Evolutionary conservation across 1,140 invertebrate genomes (phyloP).

Genomic region (Delia radicum): DNA sequence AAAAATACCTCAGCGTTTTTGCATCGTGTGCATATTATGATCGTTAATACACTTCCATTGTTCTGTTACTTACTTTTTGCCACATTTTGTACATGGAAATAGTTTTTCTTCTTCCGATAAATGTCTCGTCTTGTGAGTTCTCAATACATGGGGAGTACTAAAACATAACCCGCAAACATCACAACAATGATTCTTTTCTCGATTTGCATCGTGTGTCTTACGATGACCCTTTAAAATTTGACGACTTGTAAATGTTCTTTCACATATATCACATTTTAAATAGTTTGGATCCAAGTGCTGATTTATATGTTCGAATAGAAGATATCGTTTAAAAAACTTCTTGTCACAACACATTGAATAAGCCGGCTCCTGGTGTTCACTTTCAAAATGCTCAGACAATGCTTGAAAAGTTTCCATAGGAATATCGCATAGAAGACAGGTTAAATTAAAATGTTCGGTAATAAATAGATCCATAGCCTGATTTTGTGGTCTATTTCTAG

Average conservation of each 20-base stretch:
- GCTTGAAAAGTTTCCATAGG: not conserved
- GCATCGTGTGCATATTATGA: too few species aligned
- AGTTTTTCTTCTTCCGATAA: constrained; percentile 7
- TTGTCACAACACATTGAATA: constrained; percentile 1
- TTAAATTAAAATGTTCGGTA: not conserved
- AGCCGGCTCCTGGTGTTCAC: not conserved
- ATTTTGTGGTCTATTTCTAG: too few species aligned
- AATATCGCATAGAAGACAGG: not conserved
- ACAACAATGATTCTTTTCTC: not conserved
- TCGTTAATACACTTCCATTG: too few species aligned
- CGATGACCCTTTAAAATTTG: not conserved
- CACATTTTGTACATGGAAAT: constrained; percentile 11
- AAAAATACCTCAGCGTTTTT: too few species aligned
- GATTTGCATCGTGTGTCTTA: not conserved
- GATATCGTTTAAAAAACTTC: not conserved
- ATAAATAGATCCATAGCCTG: too few species aligned
- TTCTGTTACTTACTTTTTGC: constrained; percentile 26
- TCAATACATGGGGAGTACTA: not conserved
- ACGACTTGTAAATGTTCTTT: not conserved
- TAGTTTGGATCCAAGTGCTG: not conserved
- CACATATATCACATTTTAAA: constrained; percentile 1
- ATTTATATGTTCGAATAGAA: not conserved
- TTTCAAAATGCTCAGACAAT: not conserved
- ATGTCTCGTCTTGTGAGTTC: constrained; percentile 5
- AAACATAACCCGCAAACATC: not conserved